phyloP scores from a whole-genome alignment of 2,113 vertebrate genomes.

The Myxocyprinus asiaticus region DNA sequence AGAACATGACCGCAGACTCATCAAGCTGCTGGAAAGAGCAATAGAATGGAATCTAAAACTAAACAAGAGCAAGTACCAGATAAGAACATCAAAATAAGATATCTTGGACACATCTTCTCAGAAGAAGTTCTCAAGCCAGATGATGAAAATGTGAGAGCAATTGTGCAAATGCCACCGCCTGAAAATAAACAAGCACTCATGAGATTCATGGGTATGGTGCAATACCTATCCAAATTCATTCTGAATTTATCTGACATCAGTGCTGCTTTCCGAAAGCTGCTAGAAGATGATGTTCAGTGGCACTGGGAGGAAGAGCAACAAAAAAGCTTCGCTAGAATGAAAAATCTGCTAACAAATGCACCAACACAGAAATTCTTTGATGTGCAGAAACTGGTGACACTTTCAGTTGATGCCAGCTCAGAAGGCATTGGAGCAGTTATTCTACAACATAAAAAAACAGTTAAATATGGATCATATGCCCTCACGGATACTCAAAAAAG shows the following conservation, averaged over 20 bases:
- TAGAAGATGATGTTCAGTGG: constrained; percentile 25
- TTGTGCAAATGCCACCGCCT: constrained; percentile 3
- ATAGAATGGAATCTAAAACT: constrained; percentile 27
- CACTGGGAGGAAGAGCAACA: constrained; percentile 19
- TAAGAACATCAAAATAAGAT: constrained; percentile 23
- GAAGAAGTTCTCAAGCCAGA: constrained; percentile 37
- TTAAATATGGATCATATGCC: too few relatives aligned
- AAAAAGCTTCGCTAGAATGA: constrained; percentile 10
- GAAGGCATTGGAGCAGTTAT: neutral
- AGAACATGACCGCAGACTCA: constrained; percentile 19
- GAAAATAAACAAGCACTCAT: constrained; percentile 16
- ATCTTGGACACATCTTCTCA: constrained; percentile 9
- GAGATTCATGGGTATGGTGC: constrained; percentile 28
- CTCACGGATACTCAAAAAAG: too few relatives aligned
- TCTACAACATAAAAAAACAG: neutral
- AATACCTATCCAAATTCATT: constrained; percentile 46
- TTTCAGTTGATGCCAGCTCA: constrained; percentile 37
- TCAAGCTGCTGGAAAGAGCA: constrained; percentile 32
- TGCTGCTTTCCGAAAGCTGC: constrained; percentile 25
- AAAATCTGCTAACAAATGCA: neutral
- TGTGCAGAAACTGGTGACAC: neutral
- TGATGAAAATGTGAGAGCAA: constrained; percentile 36
- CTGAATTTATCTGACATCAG: too few relatives aligned
- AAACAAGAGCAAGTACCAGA: constrained; percentile 30
- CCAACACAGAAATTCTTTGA: constrained; percentile 34